Conservation (phyloP, 2,113 vertebrate species). For the Halcyon senegalensis region DNA sequence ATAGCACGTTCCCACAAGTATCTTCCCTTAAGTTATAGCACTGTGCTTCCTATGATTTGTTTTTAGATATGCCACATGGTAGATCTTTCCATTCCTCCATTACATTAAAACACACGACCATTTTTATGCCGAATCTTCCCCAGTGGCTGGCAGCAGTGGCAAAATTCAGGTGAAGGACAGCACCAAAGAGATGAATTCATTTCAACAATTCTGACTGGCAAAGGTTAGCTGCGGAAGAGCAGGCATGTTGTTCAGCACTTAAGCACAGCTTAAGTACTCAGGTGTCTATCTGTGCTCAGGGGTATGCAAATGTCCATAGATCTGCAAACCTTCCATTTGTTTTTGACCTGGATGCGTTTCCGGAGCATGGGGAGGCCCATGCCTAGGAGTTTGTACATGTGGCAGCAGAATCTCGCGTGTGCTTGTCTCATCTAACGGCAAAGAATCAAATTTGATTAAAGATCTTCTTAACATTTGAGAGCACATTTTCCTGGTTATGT, state of each 20-base stretch:
- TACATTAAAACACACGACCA: neutral
- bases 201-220: neutral
- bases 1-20: neutral
- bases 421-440: neutral
- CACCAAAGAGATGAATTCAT: neutral
- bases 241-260: rapidly evolving
- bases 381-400: conserved; percentile 11
- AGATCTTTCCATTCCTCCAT: neutral
- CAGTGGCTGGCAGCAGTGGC: neutral
- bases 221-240: neutral
- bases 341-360: neutral
- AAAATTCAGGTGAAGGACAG: neutral
- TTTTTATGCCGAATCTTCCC: neutral
- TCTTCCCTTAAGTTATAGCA: neutral
- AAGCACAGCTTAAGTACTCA: neutral
- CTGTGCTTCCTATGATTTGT: neutral
- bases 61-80: neutral
- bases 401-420: neutral
- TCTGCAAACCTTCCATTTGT: neutral
- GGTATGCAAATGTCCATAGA: neutral
- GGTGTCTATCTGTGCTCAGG: neutral
- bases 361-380: neutral
- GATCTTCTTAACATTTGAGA: conserved; percentile 33
- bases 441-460: conserved; percentile 52
- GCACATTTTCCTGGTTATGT: conserved; percentile 31